These are phyloP conservation scores for Psittacus erithacus DNA, from an alignment of 2,113 vertebrate species.

Conservation along the genomic window DNA sequence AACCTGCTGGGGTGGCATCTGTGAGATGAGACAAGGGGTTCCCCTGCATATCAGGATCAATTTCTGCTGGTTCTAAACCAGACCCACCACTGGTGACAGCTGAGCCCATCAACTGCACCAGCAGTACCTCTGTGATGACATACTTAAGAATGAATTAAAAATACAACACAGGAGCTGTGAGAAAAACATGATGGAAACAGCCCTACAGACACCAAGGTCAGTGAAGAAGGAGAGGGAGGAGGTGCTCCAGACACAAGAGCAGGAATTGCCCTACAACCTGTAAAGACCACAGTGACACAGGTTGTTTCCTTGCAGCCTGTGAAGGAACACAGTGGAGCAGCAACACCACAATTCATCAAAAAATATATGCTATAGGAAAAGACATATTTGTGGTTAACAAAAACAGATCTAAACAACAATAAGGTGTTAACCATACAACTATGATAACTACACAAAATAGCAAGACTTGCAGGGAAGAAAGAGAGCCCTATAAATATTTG, in stretches of 20 bases:
- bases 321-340: neutral
- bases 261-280: neutral
- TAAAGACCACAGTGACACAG: neutral
- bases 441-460: neutral
- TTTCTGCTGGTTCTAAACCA: neutral
- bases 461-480: neutral
- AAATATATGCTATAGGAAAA: neutral
- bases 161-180: neutral
- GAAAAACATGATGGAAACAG: neutral
- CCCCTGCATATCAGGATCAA: neutral
- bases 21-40: neutral
- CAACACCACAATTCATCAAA: neutral
- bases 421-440: neutral
- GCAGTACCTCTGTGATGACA: neutral
- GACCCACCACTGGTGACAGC: neutral
- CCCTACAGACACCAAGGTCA: neutral
- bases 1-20: neutral
- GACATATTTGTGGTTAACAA: neutral
- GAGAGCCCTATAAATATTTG: neutral
- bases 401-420: neutral
- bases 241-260: neutral
- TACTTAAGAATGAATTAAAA: neutral
- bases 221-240: neutral
- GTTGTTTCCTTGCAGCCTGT: neutral
- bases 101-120: neutral